Conservation (phyloP, 1,140 invertebrate genomes). For the Heliconius himera region DNA sequence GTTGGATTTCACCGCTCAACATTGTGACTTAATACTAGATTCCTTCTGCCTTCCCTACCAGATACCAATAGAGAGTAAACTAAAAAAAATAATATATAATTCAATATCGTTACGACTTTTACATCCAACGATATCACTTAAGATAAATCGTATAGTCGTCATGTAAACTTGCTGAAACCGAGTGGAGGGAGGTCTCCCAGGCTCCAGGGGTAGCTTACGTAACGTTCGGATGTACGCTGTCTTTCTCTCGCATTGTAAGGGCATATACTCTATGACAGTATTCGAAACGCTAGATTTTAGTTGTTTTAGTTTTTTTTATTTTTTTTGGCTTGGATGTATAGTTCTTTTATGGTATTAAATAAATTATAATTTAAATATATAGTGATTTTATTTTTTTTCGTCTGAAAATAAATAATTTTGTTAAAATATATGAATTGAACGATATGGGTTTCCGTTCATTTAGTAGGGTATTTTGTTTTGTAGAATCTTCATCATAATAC, state of each 20-base stretch:
- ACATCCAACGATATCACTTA: background rate
- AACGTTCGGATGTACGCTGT: slow-evolving; percentile 39
- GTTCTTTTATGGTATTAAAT: background rate
- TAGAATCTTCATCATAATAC: no score
- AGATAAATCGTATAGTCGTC: background rate
- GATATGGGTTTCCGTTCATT: no score
- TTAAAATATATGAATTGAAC: no score
- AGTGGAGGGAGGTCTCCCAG: slow-evolving; percentile 9
- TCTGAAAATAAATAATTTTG: no score
- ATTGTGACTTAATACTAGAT: background rate
- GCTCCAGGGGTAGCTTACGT: slow-evolving; percentile 12
- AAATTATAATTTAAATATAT: no score
- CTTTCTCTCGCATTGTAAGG: slow-evolving; percentile 62
- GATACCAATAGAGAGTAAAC: no score
- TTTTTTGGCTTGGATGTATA: background rate
- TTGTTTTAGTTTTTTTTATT: background rate
- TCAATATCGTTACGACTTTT: background rate
- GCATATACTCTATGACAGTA: slow-evolving; percentile 21
- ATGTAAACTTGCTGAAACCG: slow-evolving; percentile 2
- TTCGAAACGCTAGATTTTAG: background rate
- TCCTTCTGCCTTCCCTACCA: background rate
- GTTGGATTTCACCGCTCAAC: no score
- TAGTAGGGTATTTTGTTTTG: no score
- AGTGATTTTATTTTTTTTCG: no score
- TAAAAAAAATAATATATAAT: background rate